Conservation (phyloP, 2,888 invertebrate species). For the Pherbina coryleti region DNA sequence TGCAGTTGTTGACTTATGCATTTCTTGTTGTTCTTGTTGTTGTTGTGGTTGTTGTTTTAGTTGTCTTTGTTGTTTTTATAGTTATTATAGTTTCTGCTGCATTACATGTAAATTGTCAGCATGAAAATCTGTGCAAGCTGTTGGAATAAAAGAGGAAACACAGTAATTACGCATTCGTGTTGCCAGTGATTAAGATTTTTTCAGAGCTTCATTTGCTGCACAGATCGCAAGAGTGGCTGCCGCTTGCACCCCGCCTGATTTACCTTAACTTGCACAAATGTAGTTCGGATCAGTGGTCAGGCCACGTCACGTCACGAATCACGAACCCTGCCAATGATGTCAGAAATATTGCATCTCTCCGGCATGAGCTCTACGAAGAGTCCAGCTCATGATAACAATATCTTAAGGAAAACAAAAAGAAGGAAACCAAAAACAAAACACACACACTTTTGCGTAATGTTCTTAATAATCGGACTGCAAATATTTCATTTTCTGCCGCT, state of each 20-base stretch:
- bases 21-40: neutral
- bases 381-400: constrained; percentile 25
- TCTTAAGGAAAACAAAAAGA: neutral
- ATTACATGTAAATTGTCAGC: constrained; percentile 25
- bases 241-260: constrained; percentile 9
- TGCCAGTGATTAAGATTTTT: constrained; percentile 39
- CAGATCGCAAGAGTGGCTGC: neutral
- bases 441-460: neutral
- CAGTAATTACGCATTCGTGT: constrained; percentile 43
- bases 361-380: neutral
- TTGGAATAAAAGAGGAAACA: constrained; percentile 26
- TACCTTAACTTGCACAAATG: constrained; percentile 34
- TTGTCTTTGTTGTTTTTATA: neutral
- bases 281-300: constrained; percentile 40
- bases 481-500: neutral
- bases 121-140: constrained; percentile 19
- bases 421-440: neutral
- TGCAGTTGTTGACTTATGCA: neutral
- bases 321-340: constrained; percentile 16
- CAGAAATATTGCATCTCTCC: neutral
- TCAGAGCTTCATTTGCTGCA: constrained; percentile 14
- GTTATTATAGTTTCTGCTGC: neutral
- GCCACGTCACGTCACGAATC: constrained; percentile 39
- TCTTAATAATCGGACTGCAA: constrained; percentile 17
- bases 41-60: neutral